Evolutionary conservation across 1,140 invertebrate species (phyloP), one percentile per base, ranked within the genome.

Genomic region (Anastrepha ludens): DNA sequence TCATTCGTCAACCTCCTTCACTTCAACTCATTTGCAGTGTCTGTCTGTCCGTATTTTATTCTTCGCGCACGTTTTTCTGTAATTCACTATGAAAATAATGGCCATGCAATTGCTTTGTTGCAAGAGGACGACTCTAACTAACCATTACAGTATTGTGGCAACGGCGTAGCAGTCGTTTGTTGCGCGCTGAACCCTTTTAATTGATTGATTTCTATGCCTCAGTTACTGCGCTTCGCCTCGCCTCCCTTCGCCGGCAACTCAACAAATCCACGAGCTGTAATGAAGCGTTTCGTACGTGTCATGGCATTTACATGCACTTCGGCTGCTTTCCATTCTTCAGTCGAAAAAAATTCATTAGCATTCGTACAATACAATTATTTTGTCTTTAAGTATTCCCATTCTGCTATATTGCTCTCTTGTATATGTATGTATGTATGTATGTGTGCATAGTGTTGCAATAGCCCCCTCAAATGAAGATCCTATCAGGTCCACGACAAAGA

Each of bases 11-110:
- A 11, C 50, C 60, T 15, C 60, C 13, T 17, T 13, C 60, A 17
- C 47, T 29, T 20, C 74, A 3, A 50, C 47, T 50, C 74, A 20
- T 81, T 81, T 55, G 13, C 17, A 55, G 74, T 55, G 41, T 29
- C 29, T 29, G 47, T 9, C 9, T 62, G 47, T 29, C 11, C 5
- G n/a, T 8, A 13, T 17, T 50, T 74, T 55, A 55, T 81, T 81
- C 74, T 81, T 81, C 47, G 74, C 74, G 47, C 74, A 81, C 74
- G 74, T 81, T 81, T 50, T 50, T 2, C 74, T 81, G 47, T 81
- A 81, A 81, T 81, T 81, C 74, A n/a, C 74, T 81, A 47, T 81
- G 74, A 81, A 81, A 81, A 81, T 81, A 81, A 81, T 55, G 74
- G 74, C 74, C 44, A 55, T 81, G 74, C 74, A 81, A 81, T 81